Base-by-base conservation (phyloP, 2,113 vertebrate genomes). In the Pteropus alecto region DNA sequence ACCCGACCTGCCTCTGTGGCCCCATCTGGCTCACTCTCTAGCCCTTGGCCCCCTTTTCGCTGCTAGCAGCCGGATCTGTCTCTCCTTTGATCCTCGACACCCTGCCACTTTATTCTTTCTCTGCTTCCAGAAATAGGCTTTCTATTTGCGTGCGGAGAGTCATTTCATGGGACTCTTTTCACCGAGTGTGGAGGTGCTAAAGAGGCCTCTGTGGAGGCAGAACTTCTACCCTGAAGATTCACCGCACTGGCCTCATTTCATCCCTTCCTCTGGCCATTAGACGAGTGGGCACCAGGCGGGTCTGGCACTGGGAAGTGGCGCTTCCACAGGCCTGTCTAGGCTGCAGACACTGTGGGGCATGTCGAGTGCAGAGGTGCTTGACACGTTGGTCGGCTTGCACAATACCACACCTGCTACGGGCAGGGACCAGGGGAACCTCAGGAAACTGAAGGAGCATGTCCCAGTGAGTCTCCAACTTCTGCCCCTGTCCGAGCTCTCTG, bases 281-380 rank as follows among this genome's bases (percentile, higher is more conserved):
- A 65, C 4, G 2, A 65, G 67, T 2, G 6, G 38, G 35, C 51
- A 24, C 61, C 13, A 2, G 14, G 38, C 28, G 14, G 58, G n/a
- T 35, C 24, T 7, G 24, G 58, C 46, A 1, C 28, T 0, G 65
- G 4, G 12, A 18, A 35, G 16, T 0, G 46, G 28, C 0, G 0
- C 38, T 79, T 65, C 54, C 88, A 19, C 0, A 2, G 70, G 60
- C 65, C 56, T 19, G 26, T 63, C 7, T 1, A 33, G n/a, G 41
- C 4, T 4, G 8, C 19, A 87, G 86, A 63, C 28, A 4, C 33
- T 21, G 48, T 1, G 63, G 35, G 7, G 26, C 70, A 30, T 5
- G 0, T 7, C 0, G 18, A 51, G 41, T 15, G 19, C 10, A 22
- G 11, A 43, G 41, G n/a, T 2, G 5, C 65, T 41, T 1, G 8